Evolutionary conservation across 1,140 invertebrate genomes (phyloP), one percentile per base, ranked within the genome.

Genomic region (Microplitis mediator): DNA sequence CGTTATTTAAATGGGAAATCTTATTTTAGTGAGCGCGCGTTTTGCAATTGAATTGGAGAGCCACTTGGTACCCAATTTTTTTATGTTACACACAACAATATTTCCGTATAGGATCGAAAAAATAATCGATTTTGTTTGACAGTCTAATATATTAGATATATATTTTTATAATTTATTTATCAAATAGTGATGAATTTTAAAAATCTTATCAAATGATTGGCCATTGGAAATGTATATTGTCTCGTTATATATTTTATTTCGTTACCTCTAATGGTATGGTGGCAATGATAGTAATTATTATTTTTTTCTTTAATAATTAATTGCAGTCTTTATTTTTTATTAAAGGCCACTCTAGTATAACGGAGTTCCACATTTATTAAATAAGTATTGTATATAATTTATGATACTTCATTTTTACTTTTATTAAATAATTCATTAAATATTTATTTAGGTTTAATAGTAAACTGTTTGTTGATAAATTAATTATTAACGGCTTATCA

Each of bases 321-420:
- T 77, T 81, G 80, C 84, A 86, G 82, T 86, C 84, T 86, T 83
- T 74, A 81, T 69, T 58, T 35, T n/a, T 69, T 60, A 75, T 77
- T 71, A 86, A 85, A 86, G 84, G 84, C 83, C 83, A 86, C 84
- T 81, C 81, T 72, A 78, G 79, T 45, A 11, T 75, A 76, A 66
- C 45, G 35, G 66, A 74, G 65, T 60, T 23, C 31, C 3, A 14
- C 11, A 36, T 11, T 58, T 71, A 50, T 54, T 63, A 52, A 32
- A 64, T n/a, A 54, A 54, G 13, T 54, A 14, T 16, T n/a, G n/a
- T 16, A 54, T 54, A 54, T 54, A 16, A 14, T 16, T 14, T 54
- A 14, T 54, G 16, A 14, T 54, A 14, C n/a, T 54, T 54, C 5
- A 14, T 54, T 54, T 14, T 54, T 3, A 54, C 16, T 54, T 54